These are phyloP conservation scores for Drosophila funebris DNA, from an alignment of 1,140 invertebrate species.

Conservation along the genomic window DNA sequence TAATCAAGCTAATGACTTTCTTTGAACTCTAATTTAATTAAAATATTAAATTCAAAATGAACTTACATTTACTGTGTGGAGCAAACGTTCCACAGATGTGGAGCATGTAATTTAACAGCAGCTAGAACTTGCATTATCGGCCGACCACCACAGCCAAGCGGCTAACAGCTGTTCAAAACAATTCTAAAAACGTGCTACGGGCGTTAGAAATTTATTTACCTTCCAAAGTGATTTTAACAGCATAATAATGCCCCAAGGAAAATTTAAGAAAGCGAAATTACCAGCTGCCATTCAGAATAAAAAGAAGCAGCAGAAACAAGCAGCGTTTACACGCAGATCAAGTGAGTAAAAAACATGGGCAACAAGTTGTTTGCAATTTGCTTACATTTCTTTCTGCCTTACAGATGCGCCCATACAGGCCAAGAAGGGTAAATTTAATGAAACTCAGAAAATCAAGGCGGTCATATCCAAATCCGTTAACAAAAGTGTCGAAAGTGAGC, in stretches of 20 bases:
- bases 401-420: constrained; percentile 86
- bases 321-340: constrained; percentile 84
- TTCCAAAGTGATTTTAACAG: neutral
- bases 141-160: constrained; percentile 1
- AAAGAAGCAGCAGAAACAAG: constrained; percentile 84
- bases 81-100: too few relatives aligned
- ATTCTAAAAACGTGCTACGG: constrained; percentile 61
- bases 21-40: too few relatives aligned
- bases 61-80: too few relatives aligned
- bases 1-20: too few relatives aligned
- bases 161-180: constrained; percentile 32
- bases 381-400: neutral
- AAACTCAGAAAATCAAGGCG: constrained; percentile 86
- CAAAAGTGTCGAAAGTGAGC: constrained; percentile 86
- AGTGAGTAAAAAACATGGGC: constrained; percentile 66
- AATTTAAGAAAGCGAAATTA: constrained; percentile 86
- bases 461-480: constrained; percentile 87
- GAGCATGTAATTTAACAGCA: too few relatives aligned
- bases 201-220: neutral
- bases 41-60: too few relatives aligned
- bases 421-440: constrained; percentile 86
- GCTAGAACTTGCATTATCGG: neutral
- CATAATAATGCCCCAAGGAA: constrained; percentile 86
- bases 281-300: constrained; percentile 84
- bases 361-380: constrained; percentile 10